These are phyloP conservation scores for Anguilla japonica DNA, from an alignment of 2,113 vertebrate genomes.

Conservation along the genomic window DNA sequence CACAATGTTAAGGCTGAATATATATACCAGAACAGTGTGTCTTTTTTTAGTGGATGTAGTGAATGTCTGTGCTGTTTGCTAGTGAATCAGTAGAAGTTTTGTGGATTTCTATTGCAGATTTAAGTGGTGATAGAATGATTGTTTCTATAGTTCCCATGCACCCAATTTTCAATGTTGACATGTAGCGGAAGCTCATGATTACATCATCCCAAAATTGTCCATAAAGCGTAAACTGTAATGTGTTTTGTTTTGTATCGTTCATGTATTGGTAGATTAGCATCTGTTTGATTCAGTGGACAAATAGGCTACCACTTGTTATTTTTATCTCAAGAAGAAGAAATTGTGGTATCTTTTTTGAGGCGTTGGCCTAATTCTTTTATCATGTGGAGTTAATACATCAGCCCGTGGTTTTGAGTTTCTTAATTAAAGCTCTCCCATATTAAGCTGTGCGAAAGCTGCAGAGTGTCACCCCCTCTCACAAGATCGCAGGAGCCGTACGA, in stretches of 20 bases:
- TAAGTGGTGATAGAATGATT: too few species aligned
- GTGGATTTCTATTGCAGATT: not conserved
- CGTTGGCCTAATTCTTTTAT: too few species aligned
- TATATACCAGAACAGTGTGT: not conserved
- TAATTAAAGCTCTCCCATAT: too few species aligned
- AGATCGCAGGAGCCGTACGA: not conserved
- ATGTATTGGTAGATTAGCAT: not conserved
- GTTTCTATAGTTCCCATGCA: too few species aligned
- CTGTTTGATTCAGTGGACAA: not conserved
- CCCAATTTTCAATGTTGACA: not conserved
- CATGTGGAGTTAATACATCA: too few species aligned
- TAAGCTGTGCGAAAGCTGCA: not conserved
- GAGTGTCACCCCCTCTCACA: not conserved
- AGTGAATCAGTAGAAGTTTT: too few species aligned
- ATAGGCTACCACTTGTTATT: not conserved
- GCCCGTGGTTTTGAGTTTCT: too few species aligned
- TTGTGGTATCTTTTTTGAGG: not conserved
- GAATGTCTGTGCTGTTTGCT: not conserved
- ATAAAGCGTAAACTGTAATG: too few species aligned
- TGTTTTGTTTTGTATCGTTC: not conserved
- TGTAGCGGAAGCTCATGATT: too few species aligned
- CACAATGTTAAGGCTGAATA: not conserved
- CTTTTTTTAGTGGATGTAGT: not conserved
- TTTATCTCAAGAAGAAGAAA: not conserved
- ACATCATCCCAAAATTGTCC: too few species aligned